A percentile compares a stretch with the other conserved stretches of the same genome.
These are phyloP conservation scores for Neodiprion pinetum DNA, from an alignment of 1,140 invertebrate genomes.

Conservation along the genomic window DNA sequence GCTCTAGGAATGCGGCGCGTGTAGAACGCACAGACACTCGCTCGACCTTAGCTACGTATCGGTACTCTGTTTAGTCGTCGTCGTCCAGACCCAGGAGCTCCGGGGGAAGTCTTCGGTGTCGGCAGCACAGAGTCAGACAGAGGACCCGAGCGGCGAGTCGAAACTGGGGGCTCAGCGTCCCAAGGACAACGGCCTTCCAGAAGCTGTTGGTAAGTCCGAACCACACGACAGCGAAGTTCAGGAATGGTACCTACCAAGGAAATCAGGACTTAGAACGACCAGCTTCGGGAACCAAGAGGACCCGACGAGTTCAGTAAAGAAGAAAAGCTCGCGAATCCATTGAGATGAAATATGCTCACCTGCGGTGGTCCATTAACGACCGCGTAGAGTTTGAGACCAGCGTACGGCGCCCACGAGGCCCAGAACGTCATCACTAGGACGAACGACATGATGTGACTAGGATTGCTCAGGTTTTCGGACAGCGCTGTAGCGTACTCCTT, in stretches of 20 bases:
- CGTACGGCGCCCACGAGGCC: constrained; percentile 92
- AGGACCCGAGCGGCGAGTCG: constrained; percentile 84
- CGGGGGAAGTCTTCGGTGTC: constrained; percentile 77
- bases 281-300: background rate
- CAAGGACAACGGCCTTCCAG: constrained; percentile 91
- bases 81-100: constrained; percentile 84
- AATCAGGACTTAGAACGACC: constrained; percentile 14
- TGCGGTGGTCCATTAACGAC: constrained; percentile 60
- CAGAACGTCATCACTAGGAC: constrained; percentile 89
- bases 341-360: constrained; percentile 60
- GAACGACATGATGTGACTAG: constrained; percentile 94
- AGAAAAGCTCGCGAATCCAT: constrained; percentile 40
- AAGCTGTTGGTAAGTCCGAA: constrained; percentile 92
- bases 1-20: constrained; percentile 49
- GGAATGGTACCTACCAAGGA: constrained; percentile 74
- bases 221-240: constrained; percentile 94
- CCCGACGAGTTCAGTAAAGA: too few species aligned
- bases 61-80: constrained; percentile 69
- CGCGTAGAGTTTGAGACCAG: constrained; percentile 73
- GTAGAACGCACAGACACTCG: constrained; percentile 25
- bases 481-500: constrained; percentile 92
- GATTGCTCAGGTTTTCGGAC: constrained; percentile 89
- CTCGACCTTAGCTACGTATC: constrained; percentile 32
- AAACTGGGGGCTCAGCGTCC: constrained; percentile 89
- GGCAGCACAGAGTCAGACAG: constrained; percentile 89